These are phyloP conservation scores for Sclerurus mexicanus DNA, from an alignment of 2,113 vertebrate species.

Conservation along the genomic window DNA sequence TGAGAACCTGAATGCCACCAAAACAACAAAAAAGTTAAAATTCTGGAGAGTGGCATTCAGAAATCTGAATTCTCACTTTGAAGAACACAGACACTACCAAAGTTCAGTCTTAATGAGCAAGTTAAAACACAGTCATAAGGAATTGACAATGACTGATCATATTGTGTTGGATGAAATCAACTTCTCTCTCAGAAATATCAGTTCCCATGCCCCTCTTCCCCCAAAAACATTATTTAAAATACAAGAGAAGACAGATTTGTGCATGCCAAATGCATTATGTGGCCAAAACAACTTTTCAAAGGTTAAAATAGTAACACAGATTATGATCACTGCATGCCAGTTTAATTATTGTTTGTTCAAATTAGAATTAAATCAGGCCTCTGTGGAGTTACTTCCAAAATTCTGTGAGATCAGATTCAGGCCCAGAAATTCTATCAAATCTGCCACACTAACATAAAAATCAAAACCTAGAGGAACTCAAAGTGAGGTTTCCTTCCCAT, in stretches of 20 bases:
- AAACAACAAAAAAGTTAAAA: not conserved
- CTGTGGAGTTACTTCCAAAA: not conserved
- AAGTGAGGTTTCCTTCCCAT: not conserved
- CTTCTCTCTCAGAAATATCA: not conserved
- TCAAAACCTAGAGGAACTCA: not conserved
- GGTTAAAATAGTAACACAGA: not conserved
- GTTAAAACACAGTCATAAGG: not conserved
- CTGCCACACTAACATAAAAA: not conserved
- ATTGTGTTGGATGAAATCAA: not conserved
- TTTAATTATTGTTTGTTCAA: not conserved
- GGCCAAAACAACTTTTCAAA: not conserved
- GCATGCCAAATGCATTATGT: not conserved
- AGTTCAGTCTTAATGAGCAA: not conserved
- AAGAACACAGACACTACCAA: not conserved
- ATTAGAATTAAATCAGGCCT: not conserved
- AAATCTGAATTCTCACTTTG: not conserved
- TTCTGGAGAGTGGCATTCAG: accelerated
- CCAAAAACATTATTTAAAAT: not conserved
- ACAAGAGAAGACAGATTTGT: not conserved
- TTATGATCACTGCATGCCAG: not conserved
- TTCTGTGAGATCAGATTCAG: not conserved
- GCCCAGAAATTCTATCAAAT: not conserved
- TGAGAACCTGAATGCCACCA: constrained; percentile 83
- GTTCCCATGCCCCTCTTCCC: not conserved
- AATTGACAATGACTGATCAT: not conserved